These are phyloP conservation scores for Xiphophorus maculatus DNA, from an alignment of 2,113 vertebrate genomes.

Conservation along the genomic window DNA sequence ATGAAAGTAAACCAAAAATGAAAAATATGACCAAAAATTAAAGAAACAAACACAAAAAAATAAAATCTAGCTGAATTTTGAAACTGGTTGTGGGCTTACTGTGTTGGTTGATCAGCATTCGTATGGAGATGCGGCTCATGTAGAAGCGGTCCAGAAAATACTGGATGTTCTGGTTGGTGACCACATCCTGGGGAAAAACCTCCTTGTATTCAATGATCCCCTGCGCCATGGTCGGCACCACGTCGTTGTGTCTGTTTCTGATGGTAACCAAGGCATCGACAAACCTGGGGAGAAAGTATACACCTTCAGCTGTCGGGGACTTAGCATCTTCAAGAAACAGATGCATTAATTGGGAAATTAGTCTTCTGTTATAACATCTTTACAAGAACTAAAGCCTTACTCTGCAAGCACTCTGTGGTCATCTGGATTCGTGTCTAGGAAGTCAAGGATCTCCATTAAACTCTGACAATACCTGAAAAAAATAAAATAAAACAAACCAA, in stretches of 20 bases:
- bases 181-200: constrained; percentile 84
- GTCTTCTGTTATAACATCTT: no score
- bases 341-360: background rate
- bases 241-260: constrained; percentile 95
- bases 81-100: constrained; percentile 76
- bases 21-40: background rate
- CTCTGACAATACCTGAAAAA: constrained; percentile 91
- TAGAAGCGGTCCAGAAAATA: constrained; percentile 97
- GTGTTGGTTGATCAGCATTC: constrained; percentile 98
- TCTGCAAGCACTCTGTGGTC: constrained; percentile 86
- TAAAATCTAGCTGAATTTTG: fast-evolving
- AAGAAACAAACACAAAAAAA: background rate
- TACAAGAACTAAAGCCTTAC: constrained; percentile 77
- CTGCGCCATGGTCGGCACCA: constrained; percentile 95
- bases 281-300: constrained; percentile 77
- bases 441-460: constrained; percentile 92
- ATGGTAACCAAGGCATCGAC: constrained; percentile 88
- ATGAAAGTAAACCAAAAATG: background rate
- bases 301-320: background rate
- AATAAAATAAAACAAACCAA: background rate
- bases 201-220: constrained; percentile 94
- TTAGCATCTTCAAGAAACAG: background rate
- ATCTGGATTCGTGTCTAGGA: constrained; percentile 88
- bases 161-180: constrained; percentile 95
- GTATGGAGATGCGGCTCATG: constrained; percentile 96